These are phyloP conservation scores for Cylas formicarius DNA, from an alignment of 1,140 invertebrate genomes.

Conservation along the genomic window DNA sequence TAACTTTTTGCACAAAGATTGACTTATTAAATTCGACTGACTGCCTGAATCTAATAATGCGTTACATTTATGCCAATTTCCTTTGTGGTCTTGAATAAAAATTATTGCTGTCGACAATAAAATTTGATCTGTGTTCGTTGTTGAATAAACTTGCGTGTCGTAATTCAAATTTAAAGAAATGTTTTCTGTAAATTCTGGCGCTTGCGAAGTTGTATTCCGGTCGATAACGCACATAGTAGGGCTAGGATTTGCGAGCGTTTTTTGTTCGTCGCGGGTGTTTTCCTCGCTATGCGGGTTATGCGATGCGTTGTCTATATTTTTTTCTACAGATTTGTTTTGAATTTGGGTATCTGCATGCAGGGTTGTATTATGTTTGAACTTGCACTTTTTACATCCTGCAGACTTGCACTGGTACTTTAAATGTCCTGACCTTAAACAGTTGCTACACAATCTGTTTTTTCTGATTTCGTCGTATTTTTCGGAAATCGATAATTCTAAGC, in stretches of 20 bases:
- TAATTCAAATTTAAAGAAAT: no score
- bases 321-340: neutral
- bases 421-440: constrained; percentile 13
- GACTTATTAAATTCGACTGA: neutral
- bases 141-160: no score
- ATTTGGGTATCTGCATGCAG: constrained; percentile 10
- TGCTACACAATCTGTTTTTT: constrained; percentile 4
- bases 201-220: no score
- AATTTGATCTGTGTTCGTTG: constrained; percentile 3
- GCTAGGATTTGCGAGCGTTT: neutral
- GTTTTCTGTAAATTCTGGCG: no score
- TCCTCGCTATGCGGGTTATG: no score
- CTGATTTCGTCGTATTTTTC: constrained; percentile 2
- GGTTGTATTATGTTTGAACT: no score
- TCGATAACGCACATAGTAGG: neutral
- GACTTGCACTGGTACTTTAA: no score
- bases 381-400: no score
- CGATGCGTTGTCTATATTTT: neutral
- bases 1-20: constrained; percentile 12
- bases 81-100: constrained; percentile 6
- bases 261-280: no score
- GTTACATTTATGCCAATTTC: neutral
- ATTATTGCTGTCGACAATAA: constrained; percentile 12
- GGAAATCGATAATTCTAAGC: constrained; percentile 1
- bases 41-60: neutral